Evolutionary conservation across 2,888 invertebrate species (phyloP).

Genomic region (Andrena chrysosceles): DNA sequence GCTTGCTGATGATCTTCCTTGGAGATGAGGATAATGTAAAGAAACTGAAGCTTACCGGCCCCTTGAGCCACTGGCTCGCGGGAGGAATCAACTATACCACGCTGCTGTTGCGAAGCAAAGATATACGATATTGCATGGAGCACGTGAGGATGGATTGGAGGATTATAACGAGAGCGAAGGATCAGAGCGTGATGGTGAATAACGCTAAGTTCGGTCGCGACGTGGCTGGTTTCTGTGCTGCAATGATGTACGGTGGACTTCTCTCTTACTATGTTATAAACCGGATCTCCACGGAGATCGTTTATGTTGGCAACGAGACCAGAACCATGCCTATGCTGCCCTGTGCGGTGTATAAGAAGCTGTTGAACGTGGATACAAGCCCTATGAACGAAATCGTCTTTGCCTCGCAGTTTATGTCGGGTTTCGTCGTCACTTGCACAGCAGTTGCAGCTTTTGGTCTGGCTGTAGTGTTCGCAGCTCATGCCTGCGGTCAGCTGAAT

Average conservation of each 20-base stretch:
- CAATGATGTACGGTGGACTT: conserved; percentile 55
- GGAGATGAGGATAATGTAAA: conserved; percentile 32
- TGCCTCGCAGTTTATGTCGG: conserved; percentile 54
- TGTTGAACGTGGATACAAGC: conserved; percentile 54
- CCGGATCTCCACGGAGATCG: conserved; percentile 2
- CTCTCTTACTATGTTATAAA: conserved; percentile 41
- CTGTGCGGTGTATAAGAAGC: conserved; percentile 59
- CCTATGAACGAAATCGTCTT: conserved; percentile 67
- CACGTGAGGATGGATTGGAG: conserved; percentile 72
- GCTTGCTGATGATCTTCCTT: conserved; percentile 62
- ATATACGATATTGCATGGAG: conserved; percentile 69
- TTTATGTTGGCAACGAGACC: conserved; percentile 57
- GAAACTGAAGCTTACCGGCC: conserved; percentile 67
- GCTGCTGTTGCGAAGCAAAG: conserved; percentile 56
- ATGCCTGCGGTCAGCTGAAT: conserved; percentile 71
- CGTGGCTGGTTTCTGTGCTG: conserved; percentile 51
- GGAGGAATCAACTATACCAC: conserved; percentile 71
- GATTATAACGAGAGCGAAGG: conserved; percentile 23
- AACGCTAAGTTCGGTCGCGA: conserved; percentile 69
- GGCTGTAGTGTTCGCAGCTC: conserved; percentile 65
- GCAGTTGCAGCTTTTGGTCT: conserved; percentile 59
- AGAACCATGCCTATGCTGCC: conserved; percentile 40
- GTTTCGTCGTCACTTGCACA: conserved; percentile 57
- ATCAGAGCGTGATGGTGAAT: conserved; percentile 69
- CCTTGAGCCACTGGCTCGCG: conserved; percentile 72